phyloP scores from a whole-genome alignment of 2,113 vertebrate genomes.

The Gopherus flavomarginatus region DNA sequence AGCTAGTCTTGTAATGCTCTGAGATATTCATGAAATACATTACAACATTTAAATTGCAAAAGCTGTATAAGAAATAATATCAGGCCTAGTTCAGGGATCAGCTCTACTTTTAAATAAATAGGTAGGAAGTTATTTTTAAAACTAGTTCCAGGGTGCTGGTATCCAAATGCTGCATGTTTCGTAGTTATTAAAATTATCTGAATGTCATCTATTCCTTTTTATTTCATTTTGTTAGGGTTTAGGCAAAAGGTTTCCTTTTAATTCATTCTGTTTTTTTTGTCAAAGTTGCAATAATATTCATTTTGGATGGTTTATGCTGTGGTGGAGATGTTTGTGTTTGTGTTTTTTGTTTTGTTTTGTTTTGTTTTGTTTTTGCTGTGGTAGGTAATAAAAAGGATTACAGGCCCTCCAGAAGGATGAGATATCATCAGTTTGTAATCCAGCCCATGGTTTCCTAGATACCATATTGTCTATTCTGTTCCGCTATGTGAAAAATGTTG shows the following conservation, averaged over 20 bases:
- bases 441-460: conserved; percentile 98
- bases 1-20: neutral
- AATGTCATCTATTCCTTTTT: conserved; percentile 16
- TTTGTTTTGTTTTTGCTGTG: conserved; percentile 81
- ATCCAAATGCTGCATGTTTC: conserved; percentile 11
- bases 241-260: conserved; percentile 71
- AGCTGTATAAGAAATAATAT: neutral
- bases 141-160: neutral
- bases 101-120: neutral
- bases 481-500: conserved; percentile 99
- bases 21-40: neutral
- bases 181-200: conserved; percentile 41
- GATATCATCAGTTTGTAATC: conserved; percentile 99
- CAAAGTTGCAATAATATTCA: conserved; percentile 85
- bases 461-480: conserved; percentile 99
- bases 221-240: conserved; percentile 36
- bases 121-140: neutral
- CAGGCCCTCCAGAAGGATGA: conserved; percentile 91
- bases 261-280: conserved; percentile 74
- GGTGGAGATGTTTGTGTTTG: conserved; percentile 10
- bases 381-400: conserved; percentile 93
- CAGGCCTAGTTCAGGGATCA: neutral
- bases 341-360: conserved; percentile 57
- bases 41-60: neutral
- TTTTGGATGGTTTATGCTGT: conserved; percentile 80